phyloP scores from a whole-genome alignment of 2,888 invertebrate genomes.

The Trilocha varians region DNA sequence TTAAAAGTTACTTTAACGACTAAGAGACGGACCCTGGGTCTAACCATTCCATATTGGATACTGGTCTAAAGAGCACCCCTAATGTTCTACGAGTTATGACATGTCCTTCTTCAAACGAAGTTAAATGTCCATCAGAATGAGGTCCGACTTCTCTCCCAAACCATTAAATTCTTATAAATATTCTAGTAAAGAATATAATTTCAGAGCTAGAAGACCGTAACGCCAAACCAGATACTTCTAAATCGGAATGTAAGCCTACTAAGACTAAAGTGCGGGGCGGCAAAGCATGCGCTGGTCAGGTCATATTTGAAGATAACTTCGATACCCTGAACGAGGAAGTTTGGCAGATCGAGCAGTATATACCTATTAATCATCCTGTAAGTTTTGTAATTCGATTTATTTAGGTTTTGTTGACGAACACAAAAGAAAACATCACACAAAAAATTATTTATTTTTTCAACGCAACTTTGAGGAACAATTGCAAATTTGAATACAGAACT shows the following conservation, averaged over 20 bases:
- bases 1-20: too few relatives aligned
- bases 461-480: too few relatives aligned
- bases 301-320: slow-evolving; percentile 78
- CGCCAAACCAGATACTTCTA: not conserved
- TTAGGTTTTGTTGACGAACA: too few relatives aligned
- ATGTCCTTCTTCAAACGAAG: too few relatives aligned
- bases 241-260: slow-evolving; percentile 30
- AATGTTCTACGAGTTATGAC: too few relatives aligned
- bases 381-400: slow-evolving; percentile 12
- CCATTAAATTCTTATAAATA: not conserved
- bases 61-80: too few relatives aligned
- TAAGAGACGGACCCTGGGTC: too few relatives aligned
- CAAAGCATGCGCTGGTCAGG: slow-evolving; percentile 54
- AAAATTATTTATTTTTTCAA: not conserved
- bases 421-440: not conserved
- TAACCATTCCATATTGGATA: too few relatives aligned
- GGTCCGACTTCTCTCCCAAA: too few relatives aligned
- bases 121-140: too few relatives aligned
- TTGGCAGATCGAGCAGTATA: slow-evolving; percentile 74
- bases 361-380: slow-evolving; percentile 56
- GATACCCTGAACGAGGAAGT: slow-evolving; percentile 47
- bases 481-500: too few relatives aligned
- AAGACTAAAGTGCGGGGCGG: slow-evolving; percentile 42
- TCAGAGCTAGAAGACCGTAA: slow-evolving; percentile 17
- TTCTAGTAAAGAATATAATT: not conserved